Percentiles rank a stretch among this genome's conserved stretches.
phyloP scores from a whole-genome alignment of 1,140 invertebrate species.

The Ylistrum balloti region DNA sequence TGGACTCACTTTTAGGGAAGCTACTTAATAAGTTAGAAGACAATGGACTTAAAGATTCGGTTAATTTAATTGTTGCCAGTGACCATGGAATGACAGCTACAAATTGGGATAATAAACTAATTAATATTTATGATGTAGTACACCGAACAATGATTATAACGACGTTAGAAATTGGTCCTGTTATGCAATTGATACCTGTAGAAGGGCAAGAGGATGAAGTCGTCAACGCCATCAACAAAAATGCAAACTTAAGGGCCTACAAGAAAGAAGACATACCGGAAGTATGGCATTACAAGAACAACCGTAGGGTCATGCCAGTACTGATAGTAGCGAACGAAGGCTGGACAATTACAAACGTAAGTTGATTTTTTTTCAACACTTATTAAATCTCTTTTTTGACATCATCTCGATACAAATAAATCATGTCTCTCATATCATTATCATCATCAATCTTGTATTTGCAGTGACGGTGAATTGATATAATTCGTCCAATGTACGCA shows the following conservation, averaged over 20 bases:
- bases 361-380: conserved; percentile 55
- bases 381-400: too few species aligned
- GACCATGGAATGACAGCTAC: conserved; percentile 81
- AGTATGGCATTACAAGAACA: conserved; percentile 77
- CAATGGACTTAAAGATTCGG: conserved; percentile 56
- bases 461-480: too few species aligned
- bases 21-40: conserved; percentile 63
- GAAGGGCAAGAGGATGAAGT: conserved; percentile 54
- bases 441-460: too few species aligned
- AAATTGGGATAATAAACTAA: conserved; percentile 67
- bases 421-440: too few species aligned
- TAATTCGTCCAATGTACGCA: too few species aligned
- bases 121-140: conserved; percentile 48
- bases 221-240: conserved; percentile 21
- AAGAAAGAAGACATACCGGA: conserved; percentile 79
- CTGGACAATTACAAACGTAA: conserved; percentile 75
- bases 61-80: conserved; percentile 81
- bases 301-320: conserved; percentile 75
- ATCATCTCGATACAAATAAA: too few species aligned
- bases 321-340: conserved; percentile 78
- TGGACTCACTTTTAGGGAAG: conserved; percentile 67
- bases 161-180: neutral
- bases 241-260: conserved; percentile 69
- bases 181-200: conserved; percentile 44
- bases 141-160: neutral